Evolutionary conservation across 2,113 vertebrate species (phyloP), one percentile per base, ranked within the genome.

Genomic region (Nibea albiflora): DNA sequence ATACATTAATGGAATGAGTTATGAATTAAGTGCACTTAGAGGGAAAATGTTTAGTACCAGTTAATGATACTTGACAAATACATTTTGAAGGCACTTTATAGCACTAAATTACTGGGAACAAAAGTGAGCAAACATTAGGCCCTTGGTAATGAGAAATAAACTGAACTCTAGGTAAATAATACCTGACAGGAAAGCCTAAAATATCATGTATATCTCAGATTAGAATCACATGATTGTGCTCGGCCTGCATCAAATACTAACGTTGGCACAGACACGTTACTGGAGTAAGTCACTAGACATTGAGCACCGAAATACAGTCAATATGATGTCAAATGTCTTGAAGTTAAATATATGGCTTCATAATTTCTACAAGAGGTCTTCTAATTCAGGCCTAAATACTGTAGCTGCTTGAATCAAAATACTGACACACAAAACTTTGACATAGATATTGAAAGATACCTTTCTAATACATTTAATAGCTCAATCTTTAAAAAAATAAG

Each of bases 291-390:
- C 49, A 84, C 46, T 39, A 47, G 73, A 81, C 88, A 90, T 39
- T 22, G 35, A 72, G 78, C 74, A 87, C 65, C 81, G 53, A 80
- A 86, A 85, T 85, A 78, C 78, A 88, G 83, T 78, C 58, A 85
- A 71, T 75, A 85, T 50, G 75, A 75, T 90, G 76, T 78, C 54
- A 86, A 84, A 90, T 65, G 53, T 53, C 70, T 65, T 14, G 42
- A 84, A 82, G 73, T 85, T 84, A 93, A 81, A 91, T 91, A 92
- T 94, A 94, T 95, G 94, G 95, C 92, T 94, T 93, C 71, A 60
- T 73, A 76, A 83, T 88, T 78, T 88, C 88, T 77, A 92, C 44
- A 86, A 79, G 71, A 84, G 78, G 74, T 83, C 4, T 68, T 60
- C 64, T 54, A 75, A 84, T 78, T 56, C 78, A 73, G 66, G 54